These are phyloP conservation scores for Arrhopalites spinosus DNA, from an alignment of 2,888 invertebrate genomes.

Conservation along the genomic window DNA sequence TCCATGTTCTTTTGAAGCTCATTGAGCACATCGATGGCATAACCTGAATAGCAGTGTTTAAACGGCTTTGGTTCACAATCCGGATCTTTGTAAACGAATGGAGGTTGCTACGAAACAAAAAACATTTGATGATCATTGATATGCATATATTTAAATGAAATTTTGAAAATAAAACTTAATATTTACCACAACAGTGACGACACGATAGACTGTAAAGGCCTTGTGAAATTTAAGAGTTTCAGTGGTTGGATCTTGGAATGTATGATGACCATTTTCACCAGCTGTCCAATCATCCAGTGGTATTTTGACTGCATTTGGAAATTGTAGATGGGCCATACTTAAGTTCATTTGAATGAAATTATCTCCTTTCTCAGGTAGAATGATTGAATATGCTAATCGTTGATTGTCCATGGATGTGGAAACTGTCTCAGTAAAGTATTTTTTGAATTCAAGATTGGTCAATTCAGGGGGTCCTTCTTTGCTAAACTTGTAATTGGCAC, in stretches of 20 bases:
- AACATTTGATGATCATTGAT: background rate
- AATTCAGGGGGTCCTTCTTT: background rate
- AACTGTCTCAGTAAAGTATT: background rate
- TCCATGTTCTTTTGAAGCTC: conserved; percentile 73
- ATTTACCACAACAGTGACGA: conserved; percentile 33
- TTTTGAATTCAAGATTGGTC: too few species aligned
- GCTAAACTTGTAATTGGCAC: background rate
- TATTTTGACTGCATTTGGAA: background rate
- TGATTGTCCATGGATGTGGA: background rate
- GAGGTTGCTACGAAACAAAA: conserved; percentile 70
- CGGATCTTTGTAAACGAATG: conserved; percentile 75
- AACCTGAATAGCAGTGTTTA: conserved; percentile 58
- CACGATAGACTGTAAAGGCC: background rate
- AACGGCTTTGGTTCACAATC: conserved; percentile 58
- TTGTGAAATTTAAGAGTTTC: background rate
- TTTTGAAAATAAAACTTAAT: too few species aligned
- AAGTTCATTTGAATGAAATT: background rate
- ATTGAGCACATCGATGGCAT: conserved; percentile 87
- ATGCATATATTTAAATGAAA: too few species aligned
- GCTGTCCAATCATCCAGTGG: background rate
- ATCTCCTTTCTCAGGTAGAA: too few species aligned
- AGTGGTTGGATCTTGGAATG: background rate
- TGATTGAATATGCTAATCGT: background rate
- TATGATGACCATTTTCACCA: background rate
- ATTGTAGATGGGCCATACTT: background rate